Percentiles rank a stretch among this genome's conserved stretches.
Evolutionary conservation across 1,140 invertebrate genomes (phyloP).

Genomic region (Bombus waltoni): DNA sequence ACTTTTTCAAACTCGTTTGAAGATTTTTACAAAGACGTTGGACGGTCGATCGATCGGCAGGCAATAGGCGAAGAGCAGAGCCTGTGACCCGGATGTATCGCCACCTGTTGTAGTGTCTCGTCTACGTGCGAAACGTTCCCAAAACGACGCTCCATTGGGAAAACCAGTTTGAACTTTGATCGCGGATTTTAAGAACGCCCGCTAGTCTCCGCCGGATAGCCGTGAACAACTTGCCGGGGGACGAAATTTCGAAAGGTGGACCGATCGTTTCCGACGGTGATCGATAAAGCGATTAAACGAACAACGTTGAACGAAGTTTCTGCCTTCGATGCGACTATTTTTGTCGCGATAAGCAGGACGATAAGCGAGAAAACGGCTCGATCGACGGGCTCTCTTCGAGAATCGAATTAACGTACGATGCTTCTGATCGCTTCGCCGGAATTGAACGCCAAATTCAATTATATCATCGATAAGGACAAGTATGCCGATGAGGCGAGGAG

Average conservation of each 20-base stretch:
- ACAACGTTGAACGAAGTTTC: not conserved
- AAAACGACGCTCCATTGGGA: not conserved
- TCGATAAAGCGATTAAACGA: not conserved
- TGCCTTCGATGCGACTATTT: not conserved
- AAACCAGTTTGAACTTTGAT: not conserved
- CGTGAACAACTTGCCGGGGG: not conserved
- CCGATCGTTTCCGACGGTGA: not conserved
- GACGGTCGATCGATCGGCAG: conserved; percentile 31
- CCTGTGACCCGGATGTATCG: conserved; percentile 31
- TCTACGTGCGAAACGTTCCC: not conserved
- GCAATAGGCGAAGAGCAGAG: not conserved
- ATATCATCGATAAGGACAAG: not conserved
- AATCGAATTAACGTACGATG: not conserved
- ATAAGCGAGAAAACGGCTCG: not conserved
- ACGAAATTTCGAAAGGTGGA: not conserved
- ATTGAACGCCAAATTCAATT: not conserved
- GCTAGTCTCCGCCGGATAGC: too few relatives aligned
- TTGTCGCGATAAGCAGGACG: not conserved
- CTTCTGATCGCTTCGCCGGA: not conserved
- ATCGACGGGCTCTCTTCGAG: not conserved
- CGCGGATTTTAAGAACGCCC: not conserved
- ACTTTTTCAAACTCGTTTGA: conserved; percentile 4
- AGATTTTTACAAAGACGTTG: conserved; percentile 36
- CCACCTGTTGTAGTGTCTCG: conserved; percentile 40
- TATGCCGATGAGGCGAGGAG: not conserved